A percentile compares a stretch with the other conserved stretches of the same genome.
Evolutionary conservation across 2,888 invertebrate species (phyloP).

Genomic region (Heliconius erato): DNA sequence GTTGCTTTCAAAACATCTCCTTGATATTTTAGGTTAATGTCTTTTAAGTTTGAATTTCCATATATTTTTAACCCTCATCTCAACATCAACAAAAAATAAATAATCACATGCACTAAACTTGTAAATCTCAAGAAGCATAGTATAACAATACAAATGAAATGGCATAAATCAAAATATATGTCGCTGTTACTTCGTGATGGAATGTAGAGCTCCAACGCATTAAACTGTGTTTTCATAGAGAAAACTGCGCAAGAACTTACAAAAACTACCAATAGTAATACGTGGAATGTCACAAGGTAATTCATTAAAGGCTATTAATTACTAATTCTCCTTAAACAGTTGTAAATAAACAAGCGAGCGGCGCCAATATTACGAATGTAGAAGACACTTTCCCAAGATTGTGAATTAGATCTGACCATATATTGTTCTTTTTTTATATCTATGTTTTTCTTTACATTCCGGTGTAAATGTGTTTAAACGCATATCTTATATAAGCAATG

Average conservation of each 20-base stretch:
- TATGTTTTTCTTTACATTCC: neutral
- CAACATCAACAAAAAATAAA: neutral
- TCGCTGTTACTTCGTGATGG: conserved; percentile 53
- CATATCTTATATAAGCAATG: neutral
- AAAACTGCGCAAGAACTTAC: conserved; percentile 51
- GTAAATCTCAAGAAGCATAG: neutral
- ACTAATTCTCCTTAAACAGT: conserved; percentile 67
- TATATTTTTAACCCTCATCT: neutral
- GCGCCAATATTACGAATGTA: conserved; percentile 38
- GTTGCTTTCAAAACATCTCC: neutral
- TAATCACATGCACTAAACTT: neutral
- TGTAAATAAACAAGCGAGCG: conserved; percentile 50
- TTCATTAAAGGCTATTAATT: conserved; percentile 78
- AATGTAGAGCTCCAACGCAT: conserved; percentile 60
- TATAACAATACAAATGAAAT: conserved; percentile 38
- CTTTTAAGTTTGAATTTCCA: too few relatives aligned
- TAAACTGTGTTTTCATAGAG: conserved; percentile 59
- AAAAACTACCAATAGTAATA: conserved; percentile 63
- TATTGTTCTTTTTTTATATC: neutral
- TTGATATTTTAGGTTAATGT: neutral
- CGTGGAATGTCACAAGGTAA: conserved; percentile 68
- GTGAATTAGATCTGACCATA: conserved; percentile 25
- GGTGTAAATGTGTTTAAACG: neutral
- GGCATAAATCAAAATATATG: conserved; percentile 56
- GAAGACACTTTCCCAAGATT: conserved; percentile 41